Base-by-base conservation (phyloP, 2,888 invertebrate species). In the Homarus gammarus region DNA sequence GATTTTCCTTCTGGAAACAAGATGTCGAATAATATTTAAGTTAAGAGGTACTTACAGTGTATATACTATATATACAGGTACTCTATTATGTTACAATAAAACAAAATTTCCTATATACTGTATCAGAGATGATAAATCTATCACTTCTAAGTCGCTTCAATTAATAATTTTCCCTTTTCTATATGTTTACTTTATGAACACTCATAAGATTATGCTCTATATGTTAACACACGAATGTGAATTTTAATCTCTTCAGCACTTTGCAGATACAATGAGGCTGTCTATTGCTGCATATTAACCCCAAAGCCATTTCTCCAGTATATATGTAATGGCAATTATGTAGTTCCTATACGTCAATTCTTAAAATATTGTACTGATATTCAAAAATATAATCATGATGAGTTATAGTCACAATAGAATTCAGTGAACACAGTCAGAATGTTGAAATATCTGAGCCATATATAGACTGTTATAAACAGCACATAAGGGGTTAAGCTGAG, bases 241-340 rank as follows among this genome's bases (percentile, higher is more conserved):
- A 56, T 36, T 73, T 18, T 36, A 70, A 22, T 75, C 36, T 44
- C 49, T 75, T 40, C 49, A 75, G 27, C 49, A 44, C 22, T 75
- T 27, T 22, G 44, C 27, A 31, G 44, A 75, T n/a, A 75, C 44
- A 75, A 75, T 75, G 75, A 75, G 75, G 75, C 75, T 75, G 75
- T 75, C 75, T 27, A 75, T 40, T 75, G 75, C 44, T 75, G 49
- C 31, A 44, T 75, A 75, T 75, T 49, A 75, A 75, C 75, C 75
- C 75, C 75, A 75, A 75, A 75, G 75, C 75, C 49, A 40, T 31
- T n/a, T 75, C 10, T 75, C 40, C 75, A 75, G 75, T 75, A 40
- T 38, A 75, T 75, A 27, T 40, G 44, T 44, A n/a, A 64, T n/a
- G 64, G 64, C 64, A n/a, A 44, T 64, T 8, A 64, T 64, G 22